Percentiles rank a stretch among this genome's conserved stretches.
Evolutionary conservation across 2,888 invertebrate species (phyloP).

Genomic region (Callosobruchus maculatus): DNA sequence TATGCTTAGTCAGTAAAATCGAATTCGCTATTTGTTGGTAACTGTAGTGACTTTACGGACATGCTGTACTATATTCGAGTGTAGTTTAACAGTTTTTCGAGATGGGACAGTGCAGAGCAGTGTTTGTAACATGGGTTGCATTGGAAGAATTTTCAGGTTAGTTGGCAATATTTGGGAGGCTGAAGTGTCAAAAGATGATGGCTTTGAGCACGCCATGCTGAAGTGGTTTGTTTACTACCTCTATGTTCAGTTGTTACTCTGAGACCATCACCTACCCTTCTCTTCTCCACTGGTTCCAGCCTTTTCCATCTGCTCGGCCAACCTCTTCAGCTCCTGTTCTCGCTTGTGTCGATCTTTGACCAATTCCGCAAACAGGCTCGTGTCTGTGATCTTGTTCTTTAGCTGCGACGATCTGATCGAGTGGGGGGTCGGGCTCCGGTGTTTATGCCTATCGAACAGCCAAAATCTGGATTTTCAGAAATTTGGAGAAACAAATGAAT

Average conservation of each 20-base stretch:
- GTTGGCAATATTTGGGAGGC: no score
- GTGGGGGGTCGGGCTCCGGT: slow-evolving; percentile 46
- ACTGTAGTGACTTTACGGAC: no score
- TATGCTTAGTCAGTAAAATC: no score
- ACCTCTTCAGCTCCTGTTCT: slow-evolving; percentile 68
- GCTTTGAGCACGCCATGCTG: no score
- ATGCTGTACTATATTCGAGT: no score
- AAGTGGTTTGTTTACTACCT: neutral
- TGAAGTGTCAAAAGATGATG: no score
- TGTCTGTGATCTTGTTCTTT: slow-evolving; percentile 81
- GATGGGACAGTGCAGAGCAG: no score
- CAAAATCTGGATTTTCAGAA: neutral
- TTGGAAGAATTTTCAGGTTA: no score
- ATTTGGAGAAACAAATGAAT: neutral
- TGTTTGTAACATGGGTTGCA: no score
- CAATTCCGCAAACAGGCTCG: slow-evolving; percentile 84
- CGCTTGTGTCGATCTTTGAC: slow-evolving; percentile 82
- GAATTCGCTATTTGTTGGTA: no score
- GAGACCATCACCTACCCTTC: neutral
- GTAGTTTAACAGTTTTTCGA: no score
- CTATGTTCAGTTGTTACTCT: neutral
- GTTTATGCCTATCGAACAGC: slow-evolving; percentile 25
- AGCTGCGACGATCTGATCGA: slow-evolving; percentile 57
- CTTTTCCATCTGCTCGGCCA: slow-evolving; percentile 49
- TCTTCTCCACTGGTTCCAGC: slow-evolving; percentile 8